These are phyloP conservation scores for Rafetus swinhoei DNA, from an alignment of 2,113 vertebrate genomes.

Conservation along the genomic window DNA sequence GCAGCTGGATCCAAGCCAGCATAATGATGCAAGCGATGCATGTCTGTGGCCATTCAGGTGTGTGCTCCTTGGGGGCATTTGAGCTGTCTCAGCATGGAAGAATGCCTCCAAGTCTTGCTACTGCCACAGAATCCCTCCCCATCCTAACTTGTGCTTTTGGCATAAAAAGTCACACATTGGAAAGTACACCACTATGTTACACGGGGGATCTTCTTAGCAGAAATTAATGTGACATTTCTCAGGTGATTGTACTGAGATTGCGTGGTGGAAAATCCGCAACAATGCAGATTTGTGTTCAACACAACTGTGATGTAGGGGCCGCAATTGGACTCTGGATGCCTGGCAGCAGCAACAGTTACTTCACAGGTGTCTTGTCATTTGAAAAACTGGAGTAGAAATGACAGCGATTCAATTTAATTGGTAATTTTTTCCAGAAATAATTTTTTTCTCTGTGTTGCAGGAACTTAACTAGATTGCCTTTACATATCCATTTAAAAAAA, in stretches of 20 bases:
- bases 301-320: background rate
- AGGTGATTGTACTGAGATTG: background rate
- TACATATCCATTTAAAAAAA: background rate
- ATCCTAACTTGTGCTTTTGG: background rate
- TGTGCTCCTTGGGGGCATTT: background rate
- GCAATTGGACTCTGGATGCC: background rate
- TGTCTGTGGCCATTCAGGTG: background rate
- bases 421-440: background rate
- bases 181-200: background rate
- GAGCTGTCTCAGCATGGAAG: background rate
- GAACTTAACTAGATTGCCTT: background rate
- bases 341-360: background rate
- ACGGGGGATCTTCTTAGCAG: background rate
- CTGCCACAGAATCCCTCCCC: background rate
- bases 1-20: background rate
- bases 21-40: background rate
- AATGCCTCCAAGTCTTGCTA: background rate
- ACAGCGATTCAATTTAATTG: background rate
- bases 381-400: conserved; percentile 34
- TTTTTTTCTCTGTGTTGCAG: background rate
- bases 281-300: background rate
- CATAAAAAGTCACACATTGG: background rate
- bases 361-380: background rate
- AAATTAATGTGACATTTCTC: background rate
- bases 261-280: background rate